Base-by-base conservation (phyloP, 2,797 vertebrate species). In the Sarcophilus harrisii region DNA sequence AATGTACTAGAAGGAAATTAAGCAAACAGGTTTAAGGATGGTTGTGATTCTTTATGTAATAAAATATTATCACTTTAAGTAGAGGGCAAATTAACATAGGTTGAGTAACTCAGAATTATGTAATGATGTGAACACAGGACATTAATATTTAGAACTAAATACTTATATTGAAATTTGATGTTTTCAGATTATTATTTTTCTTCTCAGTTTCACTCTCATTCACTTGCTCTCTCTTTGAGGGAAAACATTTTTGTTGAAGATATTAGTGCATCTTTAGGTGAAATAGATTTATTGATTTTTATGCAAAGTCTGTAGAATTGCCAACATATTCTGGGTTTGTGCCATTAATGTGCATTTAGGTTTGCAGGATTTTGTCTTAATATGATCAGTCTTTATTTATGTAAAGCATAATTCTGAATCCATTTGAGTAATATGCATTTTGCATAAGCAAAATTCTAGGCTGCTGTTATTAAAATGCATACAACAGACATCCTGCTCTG, bases 351-450 rank as follows among this genome's bases (percentile, higher is more conserved):
- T 91, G 96, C 87, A 97, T 98, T 98, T 96, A 96, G 92, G 90
- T 95, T 97, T 97, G 92, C 59, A 58, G 95, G 96, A 96, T 98
- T 98, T 98, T 98, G 97, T 98, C 98, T 98, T 98, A 97, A 98
- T 98, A 97, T 98, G 98, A 98, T 98, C 98, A 98, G 98, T 97
- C 98, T 98, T 98, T 98, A 98, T 98, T 98, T 98, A 98, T 98
- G 98, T 98, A 98, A 98, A 98, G 97, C 97, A 96, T 97, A 98
- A 98, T 98, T 98, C 97, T 97, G 98, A 97, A 95, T 98, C 97
- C 98, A 94, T 98, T 98, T 98, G 98, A 98, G 97, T 73, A 45
- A 97, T 97, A 95, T 81, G 96, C 97, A 92, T 98, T 98, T 98
- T 98, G 96, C 97, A 97, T 97, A 96, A 96, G 97, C 98, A 96